Base-by-base conservation (phyloP, 2,888 invertebrate species). In the Galeruca laticollis region DNA sequence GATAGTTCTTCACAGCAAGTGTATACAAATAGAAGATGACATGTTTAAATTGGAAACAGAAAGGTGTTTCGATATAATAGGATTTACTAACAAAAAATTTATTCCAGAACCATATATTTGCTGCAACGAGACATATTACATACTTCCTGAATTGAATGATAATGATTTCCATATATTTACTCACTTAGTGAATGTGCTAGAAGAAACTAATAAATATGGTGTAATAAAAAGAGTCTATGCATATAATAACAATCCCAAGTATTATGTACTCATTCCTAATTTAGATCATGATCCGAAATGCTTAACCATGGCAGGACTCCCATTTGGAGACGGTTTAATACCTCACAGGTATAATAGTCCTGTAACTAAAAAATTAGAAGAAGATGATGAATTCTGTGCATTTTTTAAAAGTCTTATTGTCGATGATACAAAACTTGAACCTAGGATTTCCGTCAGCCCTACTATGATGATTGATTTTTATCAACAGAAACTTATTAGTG, bases 371-470 rank as follows among this genome's bases (percentile, higher is more conserved):
- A 52, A 68, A 13, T 61, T 70, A 51, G 10, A 40, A 3, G 52
- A 65, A 47, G 67, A 72, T 15, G 69, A 74, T 21, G 72, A 70
- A 37, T 56, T 74, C 15, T 47, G 15, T 4, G 52, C 56, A 5
- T 78, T 74, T 72, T 71, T 77, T 47, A 70, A 73, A 33, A 71
- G 71, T 60, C 63, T 78, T n/a, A 69, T 75, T 69, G 56, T 76
- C n/a, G 65, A 60, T 20, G 59, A 65, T 60, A 60, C 62, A 1
- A 62, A 71, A 4, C 62, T 68, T 15, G 60, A 75, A 64, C 20
- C 73, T 11, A 59, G 69, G n/a, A 57, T 73, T 13, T 71, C 75
- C 13, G 62, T 77, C 37, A 69, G 71, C 40, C 72, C 72, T 31
- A 61, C 69, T 11, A 61, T 72, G 69, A 62, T 70, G 64, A 5